phyloP scores from a whole-genome alignment of 2,113 vertebrate genomes.

The Propithecus coquereli region DNA sequence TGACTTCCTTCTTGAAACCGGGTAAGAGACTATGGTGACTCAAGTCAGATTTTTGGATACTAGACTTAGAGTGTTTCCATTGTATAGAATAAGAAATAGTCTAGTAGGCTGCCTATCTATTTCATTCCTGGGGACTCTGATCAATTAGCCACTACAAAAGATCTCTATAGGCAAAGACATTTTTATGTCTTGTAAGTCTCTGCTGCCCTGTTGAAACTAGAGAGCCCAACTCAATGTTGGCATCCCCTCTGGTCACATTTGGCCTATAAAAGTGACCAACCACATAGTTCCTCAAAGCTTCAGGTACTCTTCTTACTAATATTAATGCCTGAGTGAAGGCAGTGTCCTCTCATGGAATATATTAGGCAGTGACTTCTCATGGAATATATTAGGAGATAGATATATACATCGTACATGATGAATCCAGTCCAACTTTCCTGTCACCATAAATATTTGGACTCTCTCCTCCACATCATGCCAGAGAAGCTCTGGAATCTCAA shows the following conservation, averaged over 20 bases:
- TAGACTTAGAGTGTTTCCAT: not conserved
- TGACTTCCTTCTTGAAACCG: not conserved
- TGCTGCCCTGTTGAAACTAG: not conserved
- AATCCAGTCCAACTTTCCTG: not conserved
- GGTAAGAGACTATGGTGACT: not conserved
- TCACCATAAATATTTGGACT: not conserved
- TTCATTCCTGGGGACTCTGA: not conserved
- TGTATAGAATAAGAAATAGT: not conserved
- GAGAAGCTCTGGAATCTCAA: not conserved
- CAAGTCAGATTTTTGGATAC: not conserved
- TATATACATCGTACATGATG: not conserved
- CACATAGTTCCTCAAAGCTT: not conserved
- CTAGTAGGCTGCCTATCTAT: not conserved
- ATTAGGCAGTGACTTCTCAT: not conserved
- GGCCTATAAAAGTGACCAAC: not conserved
- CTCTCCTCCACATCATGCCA: not conserved
- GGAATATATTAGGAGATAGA: not conserved
- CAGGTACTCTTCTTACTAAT: not conserved
- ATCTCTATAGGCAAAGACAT: not conserved
- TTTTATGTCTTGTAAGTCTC: not conserved
- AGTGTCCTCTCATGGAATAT: not conserved
- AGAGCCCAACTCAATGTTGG: not conserved
- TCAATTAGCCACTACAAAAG: not conserved
- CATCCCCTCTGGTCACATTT: not conserved
- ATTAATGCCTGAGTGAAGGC: not conserved